A percentile compares a stretch with the other conserved stretches of the same genome.
phyloP scores from a whole-genome alignment of 1,140 invertebrate species.

The Drosophila willistoni region DNA sequence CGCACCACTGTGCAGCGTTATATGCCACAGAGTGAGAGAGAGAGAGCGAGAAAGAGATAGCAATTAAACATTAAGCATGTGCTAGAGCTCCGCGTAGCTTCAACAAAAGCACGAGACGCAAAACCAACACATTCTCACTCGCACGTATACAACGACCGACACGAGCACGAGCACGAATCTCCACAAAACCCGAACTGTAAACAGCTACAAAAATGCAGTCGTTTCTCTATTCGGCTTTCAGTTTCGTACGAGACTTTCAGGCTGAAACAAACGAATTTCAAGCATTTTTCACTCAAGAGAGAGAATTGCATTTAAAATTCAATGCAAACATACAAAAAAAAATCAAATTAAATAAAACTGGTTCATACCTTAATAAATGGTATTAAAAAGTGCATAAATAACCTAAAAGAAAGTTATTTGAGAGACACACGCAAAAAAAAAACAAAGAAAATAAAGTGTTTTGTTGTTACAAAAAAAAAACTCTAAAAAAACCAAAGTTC shows the following conservation, averaged over 20 bases:
- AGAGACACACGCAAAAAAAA: conserved; percentile 18
- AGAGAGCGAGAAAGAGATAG: conserved; percentile 19
- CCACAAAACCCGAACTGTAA: conserved; percentile 44
- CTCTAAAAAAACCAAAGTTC: conserved; percentile 55
- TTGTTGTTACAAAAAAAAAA: conserved; percentile 8
- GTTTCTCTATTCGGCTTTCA: conserved; percentile 62
- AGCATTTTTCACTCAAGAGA: conserved; percentile 18
- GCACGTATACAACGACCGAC: conserved; percentile 20
- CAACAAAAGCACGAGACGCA: conserved; percentile 58
- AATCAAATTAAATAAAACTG: conserved; percentile 40
- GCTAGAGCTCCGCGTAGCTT: conserved; percentile 25
- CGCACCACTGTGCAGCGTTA: conserved; percentile 45
- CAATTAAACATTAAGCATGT: conserved; percentile 26
- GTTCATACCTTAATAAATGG: conserved; percentile 53
- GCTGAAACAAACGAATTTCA: conserved; percentile 49
- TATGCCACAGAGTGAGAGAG: conserved; percentile 23
- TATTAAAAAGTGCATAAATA: conserved; percentile 53
- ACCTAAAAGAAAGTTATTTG: conserved; percentile 39
- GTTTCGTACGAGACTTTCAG: conserved; percentile 57
- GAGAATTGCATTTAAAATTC: conserved; percentile 43
- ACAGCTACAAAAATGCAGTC: conserved; percentile 74
- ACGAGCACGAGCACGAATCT: too few species aligned
- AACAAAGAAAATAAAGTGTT: conserved; percentile 44
- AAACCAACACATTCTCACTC: conserved; percentile 39
- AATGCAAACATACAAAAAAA: conserved; percentile 46